A percentile compares a stretch with the other conserved stretches of the same genome.
phyloP scores from a whole-genome alignment of 2,888 invertebrate species.

The Cataglyphis altisquamis region DNA sequence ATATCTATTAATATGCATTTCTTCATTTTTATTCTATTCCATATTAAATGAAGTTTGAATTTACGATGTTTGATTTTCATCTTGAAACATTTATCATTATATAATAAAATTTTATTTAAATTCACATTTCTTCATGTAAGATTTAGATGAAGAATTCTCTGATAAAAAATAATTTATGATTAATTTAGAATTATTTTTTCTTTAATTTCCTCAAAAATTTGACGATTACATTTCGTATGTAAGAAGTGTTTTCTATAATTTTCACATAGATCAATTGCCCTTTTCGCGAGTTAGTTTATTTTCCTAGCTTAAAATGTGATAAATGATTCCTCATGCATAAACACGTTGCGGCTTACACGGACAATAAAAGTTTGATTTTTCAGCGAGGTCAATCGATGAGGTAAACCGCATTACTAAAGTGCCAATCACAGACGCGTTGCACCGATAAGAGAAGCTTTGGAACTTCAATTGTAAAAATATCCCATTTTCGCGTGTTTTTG shows the following conservation, averaged over 20 bases:
- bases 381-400: slow-evolving; percentile 39
- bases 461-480: slow-evolving; percentile 50
- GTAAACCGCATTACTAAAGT: slow-evolving; percentile 59
- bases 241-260: neutral
- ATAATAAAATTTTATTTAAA: neutral
- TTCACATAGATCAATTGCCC: slow-evolving; percentile 14
- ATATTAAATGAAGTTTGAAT: neutral
- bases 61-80: neutral
- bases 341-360: slow-evolving; percentile 22
- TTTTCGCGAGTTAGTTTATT: slow-evolving; percentile 21
- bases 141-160: neutral
- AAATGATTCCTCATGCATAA: slow-evolving; percentile 38
- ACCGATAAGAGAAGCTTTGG: neutral
- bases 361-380: slow-evolving; percentile 55
- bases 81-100: neutral
- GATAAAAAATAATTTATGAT: neutral
- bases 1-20: neutral
- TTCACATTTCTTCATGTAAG: neutral
- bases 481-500: neutral
- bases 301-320: slow-evolving; percentile 17
- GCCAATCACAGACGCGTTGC: slow-evolving; percentile 54
- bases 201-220: neutral
- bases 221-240: neutral
- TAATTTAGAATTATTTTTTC: neutral
- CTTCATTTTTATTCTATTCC: neutral